phyloP scores from a whole-genome alignment of 2,113 vertebrate species.

The Procapra przewalskii region DNA sequence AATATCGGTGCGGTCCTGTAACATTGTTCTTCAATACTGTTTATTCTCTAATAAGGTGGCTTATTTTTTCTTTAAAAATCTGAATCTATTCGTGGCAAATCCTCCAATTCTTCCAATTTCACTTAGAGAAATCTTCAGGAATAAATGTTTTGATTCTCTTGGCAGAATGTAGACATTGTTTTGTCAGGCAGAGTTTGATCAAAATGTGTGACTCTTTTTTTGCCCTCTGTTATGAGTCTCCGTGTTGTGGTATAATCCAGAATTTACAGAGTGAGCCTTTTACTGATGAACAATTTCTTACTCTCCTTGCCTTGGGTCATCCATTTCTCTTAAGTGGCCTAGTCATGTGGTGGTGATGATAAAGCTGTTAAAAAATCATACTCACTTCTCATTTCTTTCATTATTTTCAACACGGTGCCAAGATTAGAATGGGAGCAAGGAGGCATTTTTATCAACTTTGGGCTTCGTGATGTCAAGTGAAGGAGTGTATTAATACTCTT shows the following conservation, averaged over 20 bases:
- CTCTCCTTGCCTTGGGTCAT: not conserved
- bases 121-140: not conserved
- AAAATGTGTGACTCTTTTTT: not conserved
- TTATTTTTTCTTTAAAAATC: not conserved
- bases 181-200: not conserved
- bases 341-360: not conserved
- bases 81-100: not conserved
- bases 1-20: not conserved
- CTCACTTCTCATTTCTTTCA: not conserved
- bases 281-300: not conserved
- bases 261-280: not conserved
- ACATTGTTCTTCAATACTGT: not conserved
- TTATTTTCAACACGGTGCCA: not conserved
- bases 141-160: slow-evolving; percentile 9
- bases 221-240: not conserved
- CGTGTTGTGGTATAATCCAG: not conserved
- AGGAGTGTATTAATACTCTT: not conserved
- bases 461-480: not conserved
- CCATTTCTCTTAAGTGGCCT: not conserved
- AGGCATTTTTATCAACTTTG: not conserved
- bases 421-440: not conserved
- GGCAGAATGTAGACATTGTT: not conserved
- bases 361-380: not conserved
- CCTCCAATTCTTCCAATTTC: not conserved
- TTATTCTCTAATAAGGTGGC: not conserved